Evolutionary conservation across 1,140 invertebrate genomes (phyloP).

Genomic region (Cyrtorhinus lividipennis): DNA sequence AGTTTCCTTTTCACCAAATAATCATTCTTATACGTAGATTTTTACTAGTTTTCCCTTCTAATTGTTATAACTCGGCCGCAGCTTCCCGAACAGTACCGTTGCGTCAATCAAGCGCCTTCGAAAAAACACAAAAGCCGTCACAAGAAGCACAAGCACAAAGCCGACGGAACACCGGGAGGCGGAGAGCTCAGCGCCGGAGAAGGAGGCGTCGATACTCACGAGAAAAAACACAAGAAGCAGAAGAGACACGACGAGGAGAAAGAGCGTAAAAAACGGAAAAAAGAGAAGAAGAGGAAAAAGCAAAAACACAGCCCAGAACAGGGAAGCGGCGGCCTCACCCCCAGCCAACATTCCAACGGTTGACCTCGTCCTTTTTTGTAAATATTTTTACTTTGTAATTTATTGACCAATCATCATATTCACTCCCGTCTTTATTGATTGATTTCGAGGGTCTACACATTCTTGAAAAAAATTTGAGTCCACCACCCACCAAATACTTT

Average conservation of each 20-base stretch:
- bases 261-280: slow-evolving; percentile 85
- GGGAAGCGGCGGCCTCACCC: slow-evolving; percentile 45
- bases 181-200: slow-evolving; percentile 31
- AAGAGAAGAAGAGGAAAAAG: slow-evolving; percentile 89
- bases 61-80: slow-evolving; percentile 30
- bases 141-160: slow-evolving; percentile 88
- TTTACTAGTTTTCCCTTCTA: background rate
- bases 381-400: background rate
- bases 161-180: slow-evolving; percentile 36
- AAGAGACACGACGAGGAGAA: slow-evolving; percentile 88
- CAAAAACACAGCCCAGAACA: slow-evolving; percentile 86
- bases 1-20: too few species aligned
- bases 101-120: slow-evolving; percentile 76
- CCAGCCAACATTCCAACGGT: slow-evolving; percentile 47
- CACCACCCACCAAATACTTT: too few species aligned
- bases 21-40: too few species aligned
- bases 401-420: too few species aligned
- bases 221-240: slow-evolving; percentile 93
- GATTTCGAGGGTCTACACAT: too few species aligned
- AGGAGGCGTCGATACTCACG: slow-evolving; percentile 64
- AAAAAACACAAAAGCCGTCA: slow-evolving; percentile 90
- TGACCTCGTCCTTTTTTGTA: background rate
- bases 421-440: too few species aligned
- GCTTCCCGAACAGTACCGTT: slow-evolving; percentile 90
- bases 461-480: too few species aligned